A percentile compares a stretch with the other conserved stretches of the same genome.
These are phyloP conservation scores for Hirtodrosophila alboralis DNA, from an alignment of 2,888 invertebrate species.

Conservation along the genomic window DNA sequence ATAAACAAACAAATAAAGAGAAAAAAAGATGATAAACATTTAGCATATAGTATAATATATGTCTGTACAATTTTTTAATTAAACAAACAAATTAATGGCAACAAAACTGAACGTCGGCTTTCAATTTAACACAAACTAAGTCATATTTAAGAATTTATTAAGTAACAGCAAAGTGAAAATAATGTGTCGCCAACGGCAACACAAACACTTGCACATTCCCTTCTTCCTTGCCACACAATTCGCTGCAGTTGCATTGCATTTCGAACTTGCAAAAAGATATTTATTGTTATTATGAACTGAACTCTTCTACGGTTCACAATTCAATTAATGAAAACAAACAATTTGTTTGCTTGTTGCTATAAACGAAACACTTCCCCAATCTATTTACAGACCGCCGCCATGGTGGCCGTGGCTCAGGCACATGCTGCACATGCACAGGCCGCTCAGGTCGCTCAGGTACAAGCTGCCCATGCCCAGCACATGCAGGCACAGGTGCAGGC, in stretches of 20 bases:
- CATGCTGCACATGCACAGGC: constrained; percentile 84
- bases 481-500: constrained; percentile 84
- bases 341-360: constrained; percentile 27
- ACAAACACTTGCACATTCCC: too few relatives aligned
- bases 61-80: constrained; percentile 83
- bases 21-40: constrained; percentile 49
- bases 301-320: constrained; percentile 12
- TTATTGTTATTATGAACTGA: constrained; percentile 12
- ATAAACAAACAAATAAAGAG: constrained; percentile 26
- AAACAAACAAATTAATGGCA: constrained; percentile 80
- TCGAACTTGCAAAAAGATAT: constrained; percentile 66
- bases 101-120: constrained; percentile 81
- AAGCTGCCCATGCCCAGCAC: constrained; percentile 64
- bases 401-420: constrained; percentile 82
- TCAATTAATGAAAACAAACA: background rate
- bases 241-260: constrained; percentile 42
- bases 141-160: constrained; percentile 45
- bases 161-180: constrained; percentile 24
- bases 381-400: constrained; percentile 72
- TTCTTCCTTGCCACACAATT: too few relatives aligned
- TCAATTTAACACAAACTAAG: constrained; percentile 69
- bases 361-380: constrained; percentile 29
- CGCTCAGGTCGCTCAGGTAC: constrained; percentile 85
- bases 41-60: constrained; percentile 78
- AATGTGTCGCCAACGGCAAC: too few relatives aligned